phyloP scores from a whole-genome alignment of 2,888 invertebrate species.

The Polia nebulosa region DNA sequence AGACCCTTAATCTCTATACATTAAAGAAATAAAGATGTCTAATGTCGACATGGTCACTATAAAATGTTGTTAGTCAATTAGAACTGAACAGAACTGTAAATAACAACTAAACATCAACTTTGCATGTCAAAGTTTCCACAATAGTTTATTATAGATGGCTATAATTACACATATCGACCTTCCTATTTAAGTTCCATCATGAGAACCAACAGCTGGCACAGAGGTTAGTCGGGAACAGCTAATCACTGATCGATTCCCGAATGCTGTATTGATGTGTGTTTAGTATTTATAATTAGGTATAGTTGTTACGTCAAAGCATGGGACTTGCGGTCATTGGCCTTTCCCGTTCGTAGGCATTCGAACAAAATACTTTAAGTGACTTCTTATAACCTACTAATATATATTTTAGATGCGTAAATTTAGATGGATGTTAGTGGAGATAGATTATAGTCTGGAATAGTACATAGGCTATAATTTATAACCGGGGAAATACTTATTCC shows the following conservation, averaged over 20 bases:
- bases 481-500: too few species aligned
- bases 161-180: conserved; percentile 14
- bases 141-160: conserved; percentile 4
- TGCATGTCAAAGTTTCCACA: conserved; percentile 14
- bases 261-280: conserved; percentile 2
- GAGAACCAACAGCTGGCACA: conserved; percentile 46
- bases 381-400: too few species aligned
- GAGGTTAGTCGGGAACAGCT: conserved; percentile 32
- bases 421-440: too few species aligned
- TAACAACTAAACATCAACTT: not conserved
- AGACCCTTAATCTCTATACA: too few species aligned
- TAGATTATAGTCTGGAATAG: too few species aligned
- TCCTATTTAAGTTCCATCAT: conserved; percentile 19
- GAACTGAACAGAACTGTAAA: not conserved
- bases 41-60: too few species aligned
- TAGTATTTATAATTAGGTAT: not conserved
- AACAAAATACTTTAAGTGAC: too few species aligned
- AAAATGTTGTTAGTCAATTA: too few species aligned
- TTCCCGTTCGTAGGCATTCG: not conserved
- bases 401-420: too few species aligned
- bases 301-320: not conserved
- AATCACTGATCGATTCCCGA: conserved; percentile 11
- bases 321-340: not conserved
- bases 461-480: too few species aligned
- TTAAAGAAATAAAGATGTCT: too few species aligned